Conservation (phyloP, 2,797 vertebrate species). For the Brachyalestes nurse region DNA sequence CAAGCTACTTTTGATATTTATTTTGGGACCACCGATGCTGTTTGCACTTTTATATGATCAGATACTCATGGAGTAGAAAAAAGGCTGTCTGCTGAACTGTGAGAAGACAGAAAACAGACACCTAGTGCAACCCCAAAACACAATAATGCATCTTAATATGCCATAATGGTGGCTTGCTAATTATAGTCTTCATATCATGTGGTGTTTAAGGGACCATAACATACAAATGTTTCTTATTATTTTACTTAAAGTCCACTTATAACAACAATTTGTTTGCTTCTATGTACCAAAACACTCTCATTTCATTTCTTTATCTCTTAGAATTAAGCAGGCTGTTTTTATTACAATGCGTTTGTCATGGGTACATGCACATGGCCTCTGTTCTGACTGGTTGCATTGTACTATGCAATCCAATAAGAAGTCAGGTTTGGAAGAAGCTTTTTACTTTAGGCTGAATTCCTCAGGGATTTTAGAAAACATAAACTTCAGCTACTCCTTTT, state of each 20-base stretch:
- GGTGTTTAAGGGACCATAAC: too few relatives aligned
- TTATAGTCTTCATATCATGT: too few relatives aligned
- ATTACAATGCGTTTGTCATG: not conserved
- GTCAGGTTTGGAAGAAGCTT: too few relatives aligned
- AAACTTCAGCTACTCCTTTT: too few relatives aligned
- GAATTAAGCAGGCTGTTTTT: not conserved
- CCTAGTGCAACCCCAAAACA: not conserved
- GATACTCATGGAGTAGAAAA: not conserved
- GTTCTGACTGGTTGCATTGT: not conserved
- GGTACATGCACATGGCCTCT: not conserved
- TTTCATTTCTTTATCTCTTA: not conserved
- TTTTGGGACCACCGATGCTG: not conserved
- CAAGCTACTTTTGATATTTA: constrained; percentile 9
- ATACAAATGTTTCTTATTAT: too few relatives aligned
- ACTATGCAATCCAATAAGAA: not conserved
- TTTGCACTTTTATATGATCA: not conserved
- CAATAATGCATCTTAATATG: too few relatives aligned
- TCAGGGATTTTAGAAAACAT: too few relatives aligned
- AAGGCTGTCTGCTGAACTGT: not conserved
- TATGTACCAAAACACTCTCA: not conserved
- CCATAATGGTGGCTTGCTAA: too few relatives aligned
- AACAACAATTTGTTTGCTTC: too few relatives aligned
- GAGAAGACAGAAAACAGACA: not conserved
- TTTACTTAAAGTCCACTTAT: too few relatives aligned
- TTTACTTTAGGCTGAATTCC: not conserved